Conservation (phyloP, 1,140 invertebrate species). For the Brachionus sp. region DNA sequence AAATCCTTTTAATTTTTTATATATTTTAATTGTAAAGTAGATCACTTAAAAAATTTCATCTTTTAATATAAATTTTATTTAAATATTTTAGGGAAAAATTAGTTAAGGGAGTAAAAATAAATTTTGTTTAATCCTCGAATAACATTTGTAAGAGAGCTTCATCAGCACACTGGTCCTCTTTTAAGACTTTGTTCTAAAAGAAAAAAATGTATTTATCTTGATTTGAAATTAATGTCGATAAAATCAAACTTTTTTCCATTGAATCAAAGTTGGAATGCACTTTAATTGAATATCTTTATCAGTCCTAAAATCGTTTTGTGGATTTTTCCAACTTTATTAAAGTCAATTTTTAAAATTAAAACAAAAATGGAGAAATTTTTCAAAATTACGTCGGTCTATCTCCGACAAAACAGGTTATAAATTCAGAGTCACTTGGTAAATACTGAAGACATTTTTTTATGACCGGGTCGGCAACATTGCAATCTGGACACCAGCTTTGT, state of each 20-base stretch:
- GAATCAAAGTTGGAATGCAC: constrained; percentile 23
- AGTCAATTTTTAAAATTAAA: not conserved
- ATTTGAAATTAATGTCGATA: not conserved
- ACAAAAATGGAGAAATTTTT: not conserved
- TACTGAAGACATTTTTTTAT: constrained; percentile 17
- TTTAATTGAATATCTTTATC: constrained; percentile 37
- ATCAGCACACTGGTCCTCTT: constrained; percentile 42
- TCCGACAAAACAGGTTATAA: constrained; percentile 45
- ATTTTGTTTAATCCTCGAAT: constrained; percentile 24
- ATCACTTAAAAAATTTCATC: no score
- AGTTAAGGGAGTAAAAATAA: no score
- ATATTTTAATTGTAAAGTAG: no score
- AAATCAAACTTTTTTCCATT: constrained; percentile 33
- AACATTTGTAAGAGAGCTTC: constrained; percentile 24
- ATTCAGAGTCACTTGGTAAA: constrained; percentile 4
- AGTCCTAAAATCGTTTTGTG: constrained; percentile 27
- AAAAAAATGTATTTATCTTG: not conserved
- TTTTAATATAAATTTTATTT: no score
- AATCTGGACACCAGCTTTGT: constrained; percentile 47
- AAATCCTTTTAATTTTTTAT: no score
- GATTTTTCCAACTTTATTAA: constrained; percentile 39
- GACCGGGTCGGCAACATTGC: constrained; percentile 45
- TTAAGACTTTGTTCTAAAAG: constrained; percentile 29
- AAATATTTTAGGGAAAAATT: no score
- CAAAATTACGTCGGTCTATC: constrained; percentile 10